A percentile compares a stretch with the other conserved stretches of the same genome.
These are phyloP conservation scores for Antheraea assamensis DNA, from an alignment of 2,888 invertebrate species.

Conservation along the genomic window DNA sequence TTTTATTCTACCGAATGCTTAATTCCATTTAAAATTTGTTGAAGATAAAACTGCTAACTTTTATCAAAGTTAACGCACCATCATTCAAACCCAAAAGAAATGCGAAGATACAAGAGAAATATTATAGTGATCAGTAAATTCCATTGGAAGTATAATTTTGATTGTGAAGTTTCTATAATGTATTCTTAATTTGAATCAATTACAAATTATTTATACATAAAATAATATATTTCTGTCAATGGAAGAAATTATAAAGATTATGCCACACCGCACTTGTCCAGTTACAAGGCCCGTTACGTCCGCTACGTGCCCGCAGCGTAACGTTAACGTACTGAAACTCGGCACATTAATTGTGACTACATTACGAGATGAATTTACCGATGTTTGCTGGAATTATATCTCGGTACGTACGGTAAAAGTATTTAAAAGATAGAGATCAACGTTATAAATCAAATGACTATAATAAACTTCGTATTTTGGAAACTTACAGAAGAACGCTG, in stretches of 20 bases:
- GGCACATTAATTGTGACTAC: neutral
- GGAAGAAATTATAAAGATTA: neutral
- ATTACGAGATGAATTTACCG: conserved; percentile 6
- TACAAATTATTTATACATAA: neutral
- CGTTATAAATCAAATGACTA: neutral
- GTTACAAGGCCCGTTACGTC: conserved; percentile 20
- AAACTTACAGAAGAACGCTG: neutral
- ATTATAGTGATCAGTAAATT: too few species aligned
- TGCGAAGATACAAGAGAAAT: too few species aligned
- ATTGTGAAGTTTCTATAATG: too few species aligned
- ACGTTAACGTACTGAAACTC: conserved; percentile 17
- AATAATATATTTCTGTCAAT: neutral
- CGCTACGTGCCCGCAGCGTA: conserved; percentile 19
- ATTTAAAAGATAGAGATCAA: neutral
- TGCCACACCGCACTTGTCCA: conserved; percentile 8
- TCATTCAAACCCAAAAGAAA: too few species aligned
- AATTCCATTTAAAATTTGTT: too few species aligned
- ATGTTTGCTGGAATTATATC: conserved; percentile 6
- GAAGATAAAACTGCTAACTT: too few species aligned
- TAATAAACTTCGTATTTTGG: neutral
- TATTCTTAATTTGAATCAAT: too few species aligned
- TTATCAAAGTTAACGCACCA: too few species aligned
- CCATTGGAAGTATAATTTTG: too few species aligned
- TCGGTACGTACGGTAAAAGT: neutral
- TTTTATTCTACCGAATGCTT: too few species aligned